phyloP scores from a whole-genome alignment of 2,113 vertebrate species.

The Aldabrachelys gigantea region DNA sequence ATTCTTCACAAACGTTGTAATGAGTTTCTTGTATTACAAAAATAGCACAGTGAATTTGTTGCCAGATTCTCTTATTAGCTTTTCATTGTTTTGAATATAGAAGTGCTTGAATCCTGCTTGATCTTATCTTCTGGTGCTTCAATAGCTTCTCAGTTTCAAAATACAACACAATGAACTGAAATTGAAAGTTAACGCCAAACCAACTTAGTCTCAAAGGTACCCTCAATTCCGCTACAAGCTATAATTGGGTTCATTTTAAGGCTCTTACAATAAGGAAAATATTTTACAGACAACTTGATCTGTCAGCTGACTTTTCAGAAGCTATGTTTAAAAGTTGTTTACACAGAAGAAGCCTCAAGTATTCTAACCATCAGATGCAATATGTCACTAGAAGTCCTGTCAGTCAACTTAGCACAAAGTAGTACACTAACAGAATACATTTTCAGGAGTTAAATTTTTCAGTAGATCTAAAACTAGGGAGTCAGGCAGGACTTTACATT shows the following conservation, averaged over 20 bases:
- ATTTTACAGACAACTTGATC: not conserved
- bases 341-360: not conserved
- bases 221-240: not conserved
- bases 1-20: not conserved
- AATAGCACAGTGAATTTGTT: not conserved
- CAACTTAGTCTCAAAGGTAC: not conserved
- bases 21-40: not conserved
- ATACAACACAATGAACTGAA: not conserved
- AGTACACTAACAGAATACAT: not conserved
- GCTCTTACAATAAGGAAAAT: not conserved
- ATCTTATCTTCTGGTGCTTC: not conserved
- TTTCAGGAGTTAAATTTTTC: not conserved
- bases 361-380: not conserved
- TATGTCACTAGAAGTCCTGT: not conserved
- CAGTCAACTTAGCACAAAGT: not conserved
- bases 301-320: not conserved
- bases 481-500: not conserved
- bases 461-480: not conserved
- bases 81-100: not conserved
- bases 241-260: not conserved
- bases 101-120: not conserved
- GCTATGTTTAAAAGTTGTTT: not conserved
- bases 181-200: not conserved
- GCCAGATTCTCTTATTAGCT: not conserved
- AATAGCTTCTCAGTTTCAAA: not conserved